Percentiles rank a stretch among this genome's conserved stretches.
Conservation (phyloP, 2,888 invertebrate genomes). For the Hypselothyrea guttata region DNA sequence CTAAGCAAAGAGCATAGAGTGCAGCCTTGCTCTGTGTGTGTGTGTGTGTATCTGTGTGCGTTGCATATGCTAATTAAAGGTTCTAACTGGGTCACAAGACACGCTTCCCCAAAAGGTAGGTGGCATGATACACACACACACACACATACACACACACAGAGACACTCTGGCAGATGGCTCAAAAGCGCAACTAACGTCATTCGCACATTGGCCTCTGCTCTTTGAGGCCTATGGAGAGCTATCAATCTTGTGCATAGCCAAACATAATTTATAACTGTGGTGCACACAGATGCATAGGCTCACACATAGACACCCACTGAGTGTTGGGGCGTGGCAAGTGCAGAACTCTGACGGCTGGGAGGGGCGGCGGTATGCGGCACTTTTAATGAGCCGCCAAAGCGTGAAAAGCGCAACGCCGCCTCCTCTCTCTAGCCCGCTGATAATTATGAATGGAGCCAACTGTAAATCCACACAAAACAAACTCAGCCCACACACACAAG, state of each 20-base stretch:
- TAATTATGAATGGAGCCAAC: constrained; percentile 75
- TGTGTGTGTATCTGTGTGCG: too few relatives aligned
- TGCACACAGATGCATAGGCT: constrained; percentile 22
- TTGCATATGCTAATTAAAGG: constrained; percentile 66
- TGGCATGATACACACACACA: not conserved
- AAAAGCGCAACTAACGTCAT: constrained; percentile 48
- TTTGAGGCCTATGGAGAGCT: constrained; percentile 50
- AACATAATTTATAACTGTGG: constrained; percentile 73
- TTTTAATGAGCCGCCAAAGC: constrained; percentile 75
- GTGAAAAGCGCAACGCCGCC: constrained; percentile 71
- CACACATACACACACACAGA: constrained; percentile 34
- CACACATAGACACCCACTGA: constrained; percentile 22
- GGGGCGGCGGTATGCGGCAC: constrained; percentile 28
- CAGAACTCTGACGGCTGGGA: not conserved
- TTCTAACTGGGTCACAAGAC: constrained; percentile 67
- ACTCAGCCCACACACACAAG: constrained; percentile 62
- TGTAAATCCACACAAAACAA: constrained; percentile 71
- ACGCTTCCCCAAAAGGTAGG: constrained; percentile 2
- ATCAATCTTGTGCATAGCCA: constrained; percentile 69
- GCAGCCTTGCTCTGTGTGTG: constrained; percentile 7
- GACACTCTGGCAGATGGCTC: constrained; percentile 7
- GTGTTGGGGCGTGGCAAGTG: constrained; percentile 49
- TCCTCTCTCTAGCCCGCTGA: constrained; percentile 36
- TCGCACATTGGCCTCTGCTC: constrained; percentile 32
- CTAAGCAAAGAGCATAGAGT: constrained; percentile 33